Evolutionary conservation across 2,888 invertebrate species (phyloP).

Genomic region (Synanthedon vespiformis): DNA sequence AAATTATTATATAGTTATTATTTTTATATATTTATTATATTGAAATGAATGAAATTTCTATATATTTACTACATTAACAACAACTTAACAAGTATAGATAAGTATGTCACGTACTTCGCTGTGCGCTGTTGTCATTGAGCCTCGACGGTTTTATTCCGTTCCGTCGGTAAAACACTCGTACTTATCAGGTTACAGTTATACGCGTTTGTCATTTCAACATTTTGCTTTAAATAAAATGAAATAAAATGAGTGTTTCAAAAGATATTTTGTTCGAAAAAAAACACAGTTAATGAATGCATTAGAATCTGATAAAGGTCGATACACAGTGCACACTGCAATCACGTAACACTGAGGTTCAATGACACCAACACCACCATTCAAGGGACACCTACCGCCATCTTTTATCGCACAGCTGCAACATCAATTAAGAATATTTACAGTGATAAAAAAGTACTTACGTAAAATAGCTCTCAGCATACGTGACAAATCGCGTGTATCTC

Average conservation of each 20-base stretch:
- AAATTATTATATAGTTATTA: no score
- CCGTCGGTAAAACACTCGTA: background rate
- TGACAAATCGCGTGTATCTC: constrained; percentile 25
- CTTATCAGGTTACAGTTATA: no score
- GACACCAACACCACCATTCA: constrained; percentile 27
- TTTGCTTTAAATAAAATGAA: no score
- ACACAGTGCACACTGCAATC: constrained; percentile 15
- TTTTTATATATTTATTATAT: no score
- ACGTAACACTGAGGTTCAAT: constrained; percentile 44
- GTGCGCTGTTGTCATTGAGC: background rate
- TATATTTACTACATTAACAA: no score
- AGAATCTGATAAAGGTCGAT: constrained; percentile 24
- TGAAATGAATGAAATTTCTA: no score
- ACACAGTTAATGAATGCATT: constrained; percentile 22
- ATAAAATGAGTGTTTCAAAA: background rate
- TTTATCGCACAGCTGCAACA: constrained; percentile 24
- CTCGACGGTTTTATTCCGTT: constrained; percentile 1
- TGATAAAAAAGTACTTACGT: constrained; percentile 41
- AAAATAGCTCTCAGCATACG: constrained; percentile 28
- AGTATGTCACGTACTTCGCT: background rate
- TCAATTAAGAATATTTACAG: constrained; percentile 19
- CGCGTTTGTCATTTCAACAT: no score
- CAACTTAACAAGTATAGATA: no score
- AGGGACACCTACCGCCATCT: constrained; percentile 53
- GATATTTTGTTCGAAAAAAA: constrained; percentile 8